Percentiles rank a stretch among this genome's conserved stretches.
These are phyloP conservation scores for Agrotis clavis DNA, from an alignment of 2,888 invertebrate species.

Conservation along the genomic window DNA sequence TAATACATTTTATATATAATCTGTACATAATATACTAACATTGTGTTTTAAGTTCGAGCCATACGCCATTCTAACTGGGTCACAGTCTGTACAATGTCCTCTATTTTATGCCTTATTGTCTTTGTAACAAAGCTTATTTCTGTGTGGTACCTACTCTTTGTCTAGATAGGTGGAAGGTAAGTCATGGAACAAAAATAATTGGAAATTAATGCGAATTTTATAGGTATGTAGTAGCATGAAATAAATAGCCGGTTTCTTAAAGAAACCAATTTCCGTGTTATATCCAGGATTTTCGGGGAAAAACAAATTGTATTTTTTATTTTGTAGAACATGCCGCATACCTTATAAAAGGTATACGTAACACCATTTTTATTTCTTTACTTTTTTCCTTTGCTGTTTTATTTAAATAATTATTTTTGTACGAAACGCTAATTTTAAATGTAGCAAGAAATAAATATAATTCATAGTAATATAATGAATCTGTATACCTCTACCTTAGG, in stretches of 20 bases:
- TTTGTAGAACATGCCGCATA: no score
- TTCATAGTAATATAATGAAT: no score
- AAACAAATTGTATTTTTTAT: background rate
- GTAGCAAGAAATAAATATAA: no score
- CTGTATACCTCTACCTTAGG: no score
- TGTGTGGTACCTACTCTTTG: conserved; percentile 49
- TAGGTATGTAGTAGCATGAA: no score
- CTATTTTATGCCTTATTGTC: conserved; percentile 54
- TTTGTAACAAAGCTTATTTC: conserved; percentile 49
- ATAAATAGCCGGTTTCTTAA: no score
- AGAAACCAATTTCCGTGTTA: background rate
- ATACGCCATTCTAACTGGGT: conserved; percentile 73
- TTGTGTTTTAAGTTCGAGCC: conserved; percentile 70
- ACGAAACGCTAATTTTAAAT: no score
- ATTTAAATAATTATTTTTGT: no score
- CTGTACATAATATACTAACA: conserved; percentile 67
- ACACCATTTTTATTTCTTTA: no score
- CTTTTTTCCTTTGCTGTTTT: no score
- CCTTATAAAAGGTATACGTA: no score
- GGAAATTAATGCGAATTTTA: background rate
- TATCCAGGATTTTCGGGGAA: background rate
- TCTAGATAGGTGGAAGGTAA: conserved; percentile 64
- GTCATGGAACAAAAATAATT: conserved; percentile 34
- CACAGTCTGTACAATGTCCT: conserved; percentile 75
- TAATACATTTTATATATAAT: conserved; percentile 25